phyloP scores from a whole-genome alignment of 1,140 invertebrate genomes.

The Pseudoatta argentina region DNA sequence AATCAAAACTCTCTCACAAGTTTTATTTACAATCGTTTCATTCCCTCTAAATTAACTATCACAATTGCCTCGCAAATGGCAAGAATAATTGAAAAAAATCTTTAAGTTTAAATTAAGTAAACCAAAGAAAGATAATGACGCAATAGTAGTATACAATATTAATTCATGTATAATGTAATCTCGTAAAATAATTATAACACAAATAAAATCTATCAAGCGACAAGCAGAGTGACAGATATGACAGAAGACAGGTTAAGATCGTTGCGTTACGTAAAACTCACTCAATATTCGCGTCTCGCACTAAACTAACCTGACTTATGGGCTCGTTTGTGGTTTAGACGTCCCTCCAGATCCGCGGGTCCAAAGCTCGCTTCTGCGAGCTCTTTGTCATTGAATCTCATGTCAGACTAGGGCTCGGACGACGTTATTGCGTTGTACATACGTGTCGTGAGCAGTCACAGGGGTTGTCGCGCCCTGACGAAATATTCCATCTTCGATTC shows the following conservation, averaged over 20 bases:
- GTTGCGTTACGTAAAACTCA: neutral
- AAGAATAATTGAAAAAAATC: neutral
- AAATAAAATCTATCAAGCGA: neutral
- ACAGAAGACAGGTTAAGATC: constrained; percentile 10
- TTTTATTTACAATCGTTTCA: neutral
- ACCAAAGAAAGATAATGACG: neutral
- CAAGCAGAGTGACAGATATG: neutral
- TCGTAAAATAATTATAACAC: neutral
- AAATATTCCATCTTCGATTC: neutral
- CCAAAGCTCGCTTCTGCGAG: constrained; percentile 87
- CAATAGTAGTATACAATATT: neutral
- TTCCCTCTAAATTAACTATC: neutral
- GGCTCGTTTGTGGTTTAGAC: constrained; percentile 89
- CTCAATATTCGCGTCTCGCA: neutral
- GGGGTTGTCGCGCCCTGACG: neutral
- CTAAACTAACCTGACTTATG: constrained; percentile 86
- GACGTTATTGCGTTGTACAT: neutral
- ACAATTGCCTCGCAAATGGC: neutral
- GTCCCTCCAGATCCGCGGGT: constrained; percentile 88
- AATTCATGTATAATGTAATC: neutral
- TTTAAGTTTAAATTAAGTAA: neutral
- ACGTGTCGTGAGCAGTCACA: neutral
- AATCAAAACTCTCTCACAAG: neutral
- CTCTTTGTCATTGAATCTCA: constrained; percentile 90
- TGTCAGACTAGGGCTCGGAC: constrained; percentile 72